Evolutionary conservation across 2,113 vertebrate genomes (phyloP).

Genomic region (Merops nubicus): DNA sequence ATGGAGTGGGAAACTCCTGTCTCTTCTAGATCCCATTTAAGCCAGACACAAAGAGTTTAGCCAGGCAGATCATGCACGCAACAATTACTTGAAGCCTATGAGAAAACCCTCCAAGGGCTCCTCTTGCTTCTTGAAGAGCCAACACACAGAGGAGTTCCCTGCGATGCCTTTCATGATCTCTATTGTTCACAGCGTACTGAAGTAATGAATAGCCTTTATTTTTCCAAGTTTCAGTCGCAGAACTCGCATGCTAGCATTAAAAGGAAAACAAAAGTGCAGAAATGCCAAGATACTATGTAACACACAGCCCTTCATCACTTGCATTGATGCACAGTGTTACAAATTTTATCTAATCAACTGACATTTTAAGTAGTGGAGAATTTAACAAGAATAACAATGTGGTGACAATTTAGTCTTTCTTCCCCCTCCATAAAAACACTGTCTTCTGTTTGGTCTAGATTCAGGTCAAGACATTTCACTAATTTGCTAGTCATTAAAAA

Average conservation of each 20-base stretch:
- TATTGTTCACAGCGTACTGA: constrained; percentile 27
- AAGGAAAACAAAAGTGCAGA: constrained; percentile 63
- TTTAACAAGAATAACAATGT: constrained; percentile 79
- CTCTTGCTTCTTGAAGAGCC: constrained; percentile 41
- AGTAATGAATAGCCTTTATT: constrained; percentile 67
- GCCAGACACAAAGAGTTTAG: constrained; percentile 42
- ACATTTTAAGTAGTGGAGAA: constrained; percentile 72
- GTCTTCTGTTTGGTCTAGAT: constrained; percentile 82
- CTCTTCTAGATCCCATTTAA: neutral
- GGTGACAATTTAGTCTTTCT: constrained; percentile 76
- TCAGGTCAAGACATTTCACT: constrained; percentile 85
- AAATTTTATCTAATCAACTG: constrained; percentile 77
- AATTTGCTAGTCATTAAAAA: constrained; percentile 90
- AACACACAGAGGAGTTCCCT: constrained; percentile 47
- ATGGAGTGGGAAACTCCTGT: neutral
- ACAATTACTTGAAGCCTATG: constrained; percentile 49
- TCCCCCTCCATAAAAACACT: constrained; percentile 78
- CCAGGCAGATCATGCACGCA: constrained; percentile 58
- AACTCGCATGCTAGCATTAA: constrained; percentile 36
- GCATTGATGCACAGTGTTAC: constrained; percentile 54
- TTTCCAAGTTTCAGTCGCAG: constrained; percentile 52
- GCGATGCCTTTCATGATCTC: constrained; percentile 50
- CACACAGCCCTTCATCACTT: constrained; percentile 57
- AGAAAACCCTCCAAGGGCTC: constrained; percentile 22
- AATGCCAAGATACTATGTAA: constrained; percentile 49